These are phyloP conservation scores for Bhutanitis thaidina DNA, from an alignment of 2,888 invertebrate species.

Conservation along the genomic window DNA sequence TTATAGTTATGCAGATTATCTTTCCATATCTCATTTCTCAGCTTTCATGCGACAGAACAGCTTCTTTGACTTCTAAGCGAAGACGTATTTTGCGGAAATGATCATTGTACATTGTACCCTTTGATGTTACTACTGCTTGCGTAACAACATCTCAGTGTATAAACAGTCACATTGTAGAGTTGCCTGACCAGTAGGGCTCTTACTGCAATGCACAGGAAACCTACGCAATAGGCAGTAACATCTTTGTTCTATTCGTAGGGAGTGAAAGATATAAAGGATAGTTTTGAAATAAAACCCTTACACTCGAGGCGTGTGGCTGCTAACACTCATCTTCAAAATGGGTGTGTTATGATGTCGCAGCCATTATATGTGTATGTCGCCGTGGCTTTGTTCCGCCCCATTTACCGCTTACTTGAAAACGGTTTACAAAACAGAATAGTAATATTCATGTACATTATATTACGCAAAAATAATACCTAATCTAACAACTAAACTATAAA, in stretches of 20 bases:
- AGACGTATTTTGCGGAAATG: constrained; percentile 13
- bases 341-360: constrained; percentile 18
- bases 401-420: neutral
- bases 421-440: neutral
- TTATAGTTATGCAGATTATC: constrained; percentile 14
- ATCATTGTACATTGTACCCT: neutral
- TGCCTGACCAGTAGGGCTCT: constrained; percentile 30
- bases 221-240: constrained; percentile 30
- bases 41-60: neutral
- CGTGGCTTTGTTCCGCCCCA: neutral
- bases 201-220: constrained; percentile 12
- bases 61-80: constrained; percentile 1
- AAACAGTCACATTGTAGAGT: constrained; percentile 26
- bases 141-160: constrained; percentile 24
- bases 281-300: constrained; percentile 18
- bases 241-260: constrained; percentile 23
- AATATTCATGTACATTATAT: no score
- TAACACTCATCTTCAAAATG: constrained; percentile 10
- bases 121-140: constrained; percentile 1
- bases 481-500: no score
- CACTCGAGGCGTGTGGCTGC: constrained; percentile 14
- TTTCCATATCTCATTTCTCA: neutral
- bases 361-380: constrained; percentile 17
- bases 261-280: constrained; percentile 22
- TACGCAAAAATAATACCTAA: no score